Evolutionary conservation across 1,140 invertebrate species (phyloP), one percentile per base, ranked within the genome.

Genomic region (Diachasmimorpha longicaudata): DNA sequence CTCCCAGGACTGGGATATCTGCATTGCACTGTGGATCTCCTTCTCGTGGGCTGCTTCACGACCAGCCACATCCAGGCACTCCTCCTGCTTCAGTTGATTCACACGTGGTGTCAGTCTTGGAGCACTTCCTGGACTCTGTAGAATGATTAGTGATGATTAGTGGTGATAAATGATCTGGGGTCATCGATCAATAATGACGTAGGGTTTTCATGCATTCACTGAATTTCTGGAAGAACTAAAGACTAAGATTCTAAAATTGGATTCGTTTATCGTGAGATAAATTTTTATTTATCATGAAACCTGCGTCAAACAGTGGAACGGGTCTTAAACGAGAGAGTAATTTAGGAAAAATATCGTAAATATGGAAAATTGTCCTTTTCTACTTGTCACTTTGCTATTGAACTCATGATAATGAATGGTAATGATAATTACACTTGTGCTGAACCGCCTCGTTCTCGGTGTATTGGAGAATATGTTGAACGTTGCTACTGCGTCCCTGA

Each of bases 1-100:
- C 86, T 97, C 95, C 91, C 94, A 96, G 16, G 95, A 96, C 84
- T 95, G 95, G 0, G 95, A 96, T 87, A 97, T 96, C 86, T 95
- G 94, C 91, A 97, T 95, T 77, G 95, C 93, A 82, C 93, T 93
- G 83, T 96, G 94, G 70, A 96, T 91, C 89, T 97, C 95, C 63
- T 94, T 92, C 90, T 98, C 96, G 87, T 96, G 95, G n/a, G 95
- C 95, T 52, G 94, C 93, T 89, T 97, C 96, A 68, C 95, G 90
- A 81, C 95, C 94, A 80, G 91, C 91, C 3, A 94, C 91, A 84
- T 96, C 95, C 25, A 95, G 93, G 83, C 94, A 95, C 89, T 97
- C 96, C 89, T 97, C 96, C 79, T 95, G 93, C 70, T 95, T 91
- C 48, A 98, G 88, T 89, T 97, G 96, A 85, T 93, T 95, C 3